Percentiles rank a stretch among this genome's conserved stretches.
phyloP scores from a whole-genome alignment of 64 coral and sea anemone genomes.

The Actinia equina region DNA sequence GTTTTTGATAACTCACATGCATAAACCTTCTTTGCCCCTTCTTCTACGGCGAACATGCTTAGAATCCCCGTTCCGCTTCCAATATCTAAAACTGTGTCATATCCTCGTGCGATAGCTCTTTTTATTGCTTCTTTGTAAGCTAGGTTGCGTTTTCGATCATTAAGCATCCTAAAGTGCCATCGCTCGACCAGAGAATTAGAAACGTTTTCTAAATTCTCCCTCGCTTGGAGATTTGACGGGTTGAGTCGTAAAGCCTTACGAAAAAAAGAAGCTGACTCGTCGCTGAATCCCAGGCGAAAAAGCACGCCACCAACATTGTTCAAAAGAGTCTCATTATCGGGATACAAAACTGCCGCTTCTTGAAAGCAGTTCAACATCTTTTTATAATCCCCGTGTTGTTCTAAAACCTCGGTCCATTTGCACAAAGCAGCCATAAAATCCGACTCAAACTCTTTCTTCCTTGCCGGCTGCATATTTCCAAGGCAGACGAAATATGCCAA shows the following conservation, averaged over 20 bases:
- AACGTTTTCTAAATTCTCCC: slow-evolving; percentile 78
- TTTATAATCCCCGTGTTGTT: slow-evolving; percentile 62
- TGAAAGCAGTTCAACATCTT: slow-evolving; percentile 77
- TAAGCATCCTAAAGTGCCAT: slow-evolving; percentile 98
- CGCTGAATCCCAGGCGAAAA: slow-evolving; percentile 60
- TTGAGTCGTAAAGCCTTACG: slow-evolving; percentile 66
- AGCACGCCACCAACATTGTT: slow-evolving; percentile 67
- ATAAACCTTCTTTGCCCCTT: slow-evolving; percentile 77
- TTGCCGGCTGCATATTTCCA: slow-evolving; percentile 42
- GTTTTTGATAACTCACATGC: slow-evolving; percentile 99
- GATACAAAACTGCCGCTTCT: slow-evolving; percentile 72
- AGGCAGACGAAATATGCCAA: slow-evolving; percentile 79
- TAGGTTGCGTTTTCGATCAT: slow-evolving; percentile 72
- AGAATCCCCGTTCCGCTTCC: slow-evolving; percentile 96
- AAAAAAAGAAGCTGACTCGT: slow-evolving; percentile 82
- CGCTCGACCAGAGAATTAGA: slow-evolving; percentile 88
- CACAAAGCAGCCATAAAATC: slow-evolving; percentile 72
- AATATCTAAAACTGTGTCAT: slow-evolving; percentile 79
- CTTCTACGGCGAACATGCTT: slow-evolving; percentile 95
- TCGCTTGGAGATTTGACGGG: slow-evolving; percentile 51
- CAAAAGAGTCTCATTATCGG: slow-evolving; percentile 55
- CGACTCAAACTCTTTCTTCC: slow-evolving; percentile 35
- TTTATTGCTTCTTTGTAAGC: slow-evolving; percentile 81
- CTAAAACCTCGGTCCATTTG: slow-evolving; percentile 64
- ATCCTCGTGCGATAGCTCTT: slow-evolving; percentile 57